Evolutionary conservation across 1,140 invertebrate species (phyloP).

Genomic region (Diachasmimorpha longicaudata): DNA sequence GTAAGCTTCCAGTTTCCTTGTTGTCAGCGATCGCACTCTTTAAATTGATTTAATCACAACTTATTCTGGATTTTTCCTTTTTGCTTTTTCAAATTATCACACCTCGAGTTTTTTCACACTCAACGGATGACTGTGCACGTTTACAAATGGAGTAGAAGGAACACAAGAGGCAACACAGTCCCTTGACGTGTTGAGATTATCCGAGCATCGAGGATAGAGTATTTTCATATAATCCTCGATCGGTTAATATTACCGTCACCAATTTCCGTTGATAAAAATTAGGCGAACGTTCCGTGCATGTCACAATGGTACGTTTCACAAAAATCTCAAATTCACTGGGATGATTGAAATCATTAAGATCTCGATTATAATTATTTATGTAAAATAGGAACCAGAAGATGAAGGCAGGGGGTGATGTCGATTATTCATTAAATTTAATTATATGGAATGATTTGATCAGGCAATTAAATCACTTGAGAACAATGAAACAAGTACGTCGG

Average conservation of each 20-base stretch:
- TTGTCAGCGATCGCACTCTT: conserved; percentile 35
- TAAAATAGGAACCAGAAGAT: conserved; percentile 11
- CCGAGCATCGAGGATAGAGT: neutral
- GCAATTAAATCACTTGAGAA: neutral
- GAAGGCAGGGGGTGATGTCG: conserved; percentile 6
- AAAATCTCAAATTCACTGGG: neutral
- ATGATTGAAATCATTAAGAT: neutral
- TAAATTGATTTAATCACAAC: conserved; percentile 17
- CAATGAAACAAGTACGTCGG: neutral
- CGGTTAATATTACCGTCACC: neutral
- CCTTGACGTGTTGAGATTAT: neutral
- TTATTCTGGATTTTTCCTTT: neutral
- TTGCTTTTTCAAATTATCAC: conserved; percentile 3
- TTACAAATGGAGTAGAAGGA: neutral
- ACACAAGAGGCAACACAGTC: neutral
- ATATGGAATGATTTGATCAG: neutral
- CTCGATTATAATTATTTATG: neutral
- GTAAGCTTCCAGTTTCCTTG: conserved; percentile 47
- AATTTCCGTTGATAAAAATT: neutral
- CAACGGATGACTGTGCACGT: neutral
- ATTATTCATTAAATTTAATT: neutral
- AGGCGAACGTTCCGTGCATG: neutral
- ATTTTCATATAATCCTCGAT: neutral
- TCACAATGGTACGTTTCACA: neutral
- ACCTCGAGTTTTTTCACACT: neutral